Base-by-base conservation (phyloP, 1,140 invertebrate genomes). In the Helicoverpa armigera region DNA sequence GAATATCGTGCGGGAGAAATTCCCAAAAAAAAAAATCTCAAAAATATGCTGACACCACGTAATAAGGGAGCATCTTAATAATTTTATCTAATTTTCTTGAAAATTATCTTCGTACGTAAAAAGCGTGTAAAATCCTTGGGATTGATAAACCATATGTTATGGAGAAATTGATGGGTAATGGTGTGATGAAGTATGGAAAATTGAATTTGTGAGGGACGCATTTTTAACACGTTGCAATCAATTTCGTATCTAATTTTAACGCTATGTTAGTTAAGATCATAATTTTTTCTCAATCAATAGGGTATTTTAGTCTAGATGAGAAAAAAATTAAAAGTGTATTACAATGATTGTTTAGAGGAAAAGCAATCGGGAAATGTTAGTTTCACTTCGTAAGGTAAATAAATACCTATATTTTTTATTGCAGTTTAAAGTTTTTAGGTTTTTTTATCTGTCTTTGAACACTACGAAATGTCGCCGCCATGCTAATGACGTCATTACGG, bases 1-100 rank as follows among this genome's bases (percentile, higher is more conserved):
- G 61, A 12, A 14, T 12, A 77, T 61, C 75, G 56, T 80, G 78
- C 80, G 56, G 69, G 54, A 78, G 67, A 69, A 81, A 81, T 77
- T 51, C 29, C 5, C 5, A 29, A 13, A 54, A 61, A 50, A 77
- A 77, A 65, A 18, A 23, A 23, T n/a, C 1, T 7, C 54, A 1
- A 10, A 16, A 75, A 75, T 23, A 35, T 77, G 60, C 60, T 77
- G 60, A 77, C 61, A 35, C 75, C 2, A 53, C 61, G 18, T 35
- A 35, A 65, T 77, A 43, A 77, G 43, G 29, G 53, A 56, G 2
- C 61, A 2, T 65, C 23, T 58, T 69, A 73, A 35, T 29, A 50
- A 63, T 67, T 58, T 74, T 29, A 65, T 74, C 48, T 54, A 74
- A 80, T 54, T 80, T 74, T 48, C 5, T 43, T 43, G 58, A 29